phyloP scores from a whole-genome alignment of 2,888 invertebrate species.

The Pachymerium ferrugineum region DNA sequence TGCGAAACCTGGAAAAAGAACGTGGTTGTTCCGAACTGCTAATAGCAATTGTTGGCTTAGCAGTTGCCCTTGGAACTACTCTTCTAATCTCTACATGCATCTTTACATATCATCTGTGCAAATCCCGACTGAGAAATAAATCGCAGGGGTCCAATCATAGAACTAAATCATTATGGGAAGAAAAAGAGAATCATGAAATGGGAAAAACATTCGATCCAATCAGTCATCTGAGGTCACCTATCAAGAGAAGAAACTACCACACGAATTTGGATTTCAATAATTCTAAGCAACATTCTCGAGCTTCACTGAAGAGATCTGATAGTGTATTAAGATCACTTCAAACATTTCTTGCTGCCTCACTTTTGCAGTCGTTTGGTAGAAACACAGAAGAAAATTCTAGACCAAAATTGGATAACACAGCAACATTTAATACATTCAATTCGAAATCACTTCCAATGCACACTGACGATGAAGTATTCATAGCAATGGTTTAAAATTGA shows the following conservation, averaged over 20 bases:
- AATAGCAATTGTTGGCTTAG: constrained; percentile 5
- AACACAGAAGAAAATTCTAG: not conserved
- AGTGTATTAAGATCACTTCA: constrained; percentile 24
- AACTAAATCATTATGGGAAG: not conserved
- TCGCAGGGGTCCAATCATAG: not conserved
- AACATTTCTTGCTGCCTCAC: constrained; percentile 29
- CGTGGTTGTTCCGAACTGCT: constrained; percentile 1
- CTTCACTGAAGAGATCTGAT: constrained; percentile 23
- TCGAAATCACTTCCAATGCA: too few relatives aligned
- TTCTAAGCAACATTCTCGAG: too few relatives aligned
- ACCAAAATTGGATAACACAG: too few relatives aligned
- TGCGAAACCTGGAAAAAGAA: constrained; percentile 20
- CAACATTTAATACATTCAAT: not conserved
- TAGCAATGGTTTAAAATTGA: not conserved
- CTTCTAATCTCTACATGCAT: not conserved
- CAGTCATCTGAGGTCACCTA: too few relatives aligned
- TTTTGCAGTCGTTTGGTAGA: constrained; percentile 3
- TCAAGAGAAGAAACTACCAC: too few relatives aligned
- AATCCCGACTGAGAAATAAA: not conserved
- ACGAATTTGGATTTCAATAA: not conserved
- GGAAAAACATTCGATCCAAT: not conserved
- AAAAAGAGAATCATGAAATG: not conserved
- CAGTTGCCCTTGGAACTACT: not conserved
- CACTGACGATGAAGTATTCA: not conserved
- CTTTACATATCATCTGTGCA: not conserved